phyloP scores from a whole-genome alignment of 1,140 invertebrate species.

The Hylaeus volcanicus region DNA sequence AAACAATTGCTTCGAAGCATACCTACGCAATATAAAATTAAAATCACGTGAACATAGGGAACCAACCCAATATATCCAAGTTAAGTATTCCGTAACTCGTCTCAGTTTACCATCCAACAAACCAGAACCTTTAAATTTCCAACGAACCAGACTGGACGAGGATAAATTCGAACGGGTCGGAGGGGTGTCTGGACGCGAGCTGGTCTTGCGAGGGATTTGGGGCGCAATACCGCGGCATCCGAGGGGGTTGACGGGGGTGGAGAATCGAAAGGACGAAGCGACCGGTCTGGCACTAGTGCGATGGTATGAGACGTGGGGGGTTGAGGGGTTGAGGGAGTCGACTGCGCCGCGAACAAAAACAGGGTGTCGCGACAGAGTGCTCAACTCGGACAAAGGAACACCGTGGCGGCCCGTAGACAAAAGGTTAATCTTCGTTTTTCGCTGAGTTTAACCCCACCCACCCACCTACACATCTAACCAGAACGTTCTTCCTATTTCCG shows the following conservation, averaged over 20 bases:
- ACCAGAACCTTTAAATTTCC: slow-evolving; percentile 54
- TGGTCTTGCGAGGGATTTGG: slow-evolving; percentile 33
- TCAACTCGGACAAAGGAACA: slow-evolving; percentile 75
- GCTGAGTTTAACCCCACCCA: slow-evolving; percentile 68
- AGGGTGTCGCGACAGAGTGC: slow-evolving; percentile 77
- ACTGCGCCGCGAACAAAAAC: slow-evolving; percentile 71
- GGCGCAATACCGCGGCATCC: slow-evolving; percentile 15
- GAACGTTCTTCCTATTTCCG: slow-evolving; percentile 33
- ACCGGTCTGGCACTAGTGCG: slow-evolving; percentile 25
- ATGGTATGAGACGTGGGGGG: slow-evolving; percentile 26
- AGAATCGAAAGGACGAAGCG: slow-evolving; percentile 51
- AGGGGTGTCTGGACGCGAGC: background rate
- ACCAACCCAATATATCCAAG: no score
- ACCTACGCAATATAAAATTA: no score
- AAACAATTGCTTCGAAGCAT: no score
- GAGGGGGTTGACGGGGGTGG: background rate
- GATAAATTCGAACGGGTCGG: no score
- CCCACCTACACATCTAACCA: background rate
- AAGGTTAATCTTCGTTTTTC: slow-evolving; percentile 78
- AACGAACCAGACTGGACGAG: background rate
- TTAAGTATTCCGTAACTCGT: no score
- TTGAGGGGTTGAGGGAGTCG: slow-evolving; percentile 32
- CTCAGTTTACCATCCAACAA: no score
- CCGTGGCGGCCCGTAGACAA: slow-evolving; percentile 72
- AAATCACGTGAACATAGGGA: no score